Evolutionary conservation across 2,888 invertebrate species (phyloP), one percentile per base, ranked within the genome.

Genomic region (Crioceris asparagi): DNA sequence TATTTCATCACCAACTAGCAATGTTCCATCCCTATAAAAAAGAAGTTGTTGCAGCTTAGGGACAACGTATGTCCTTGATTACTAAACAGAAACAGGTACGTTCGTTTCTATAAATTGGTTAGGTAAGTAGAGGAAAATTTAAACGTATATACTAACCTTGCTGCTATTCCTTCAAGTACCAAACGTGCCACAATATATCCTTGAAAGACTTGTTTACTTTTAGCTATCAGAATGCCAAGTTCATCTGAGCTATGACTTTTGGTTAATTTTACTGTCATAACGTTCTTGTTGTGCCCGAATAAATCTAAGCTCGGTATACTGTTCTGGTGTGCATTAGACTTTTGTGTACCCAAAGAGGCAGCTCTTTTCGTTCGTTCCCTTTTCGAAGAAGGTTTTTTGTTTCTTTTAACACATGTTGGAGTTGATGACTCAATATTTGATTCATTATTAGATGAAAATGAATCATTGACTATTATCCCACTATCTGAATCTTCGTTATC

Each of bases 1-100:
- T 43, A 97, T 85, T 61, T 96, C 81, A 64, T 98, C 97, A 1
- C 92, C 93, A 0, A 88, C 82, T 29, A 81, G 76, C 32, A 98
- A 74, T 21, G 88, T 72, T 0, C 88, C 90, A 65, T 94, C 93
- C 29, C 86, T 83, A 25, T 18, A 45, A 41, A 18, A 4, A 5
- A 37, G 31, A 29, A 10, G n/a, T n/a, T n/a, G n/a, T n/a, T n/a
- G n/a, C n/a, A n/a, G n/a, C n/a, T n/a, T n/a, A n/a, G n/a, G n/a
- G n/a, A n/a, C n/a, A n/a, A n/a, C n/a, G n/a, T n/a, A n/a, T n/a
- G n/a, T n/a, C n/a, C n/a, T n/a, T n/a, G n/a, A n/a, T n/a, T n/a
- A n/a, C n/a, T n/a, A n/a, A n/a, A n/a, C n/a, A n/a, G n/a, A n/a
- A n/a, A n/a, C 25, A 21, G 6, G 10, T 21, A 21, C 10, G 21